Base-by-base conservation (phyloP, 1,140 invertebrate genomes). In the Venustaconcha ellipsiformis region DNA sequence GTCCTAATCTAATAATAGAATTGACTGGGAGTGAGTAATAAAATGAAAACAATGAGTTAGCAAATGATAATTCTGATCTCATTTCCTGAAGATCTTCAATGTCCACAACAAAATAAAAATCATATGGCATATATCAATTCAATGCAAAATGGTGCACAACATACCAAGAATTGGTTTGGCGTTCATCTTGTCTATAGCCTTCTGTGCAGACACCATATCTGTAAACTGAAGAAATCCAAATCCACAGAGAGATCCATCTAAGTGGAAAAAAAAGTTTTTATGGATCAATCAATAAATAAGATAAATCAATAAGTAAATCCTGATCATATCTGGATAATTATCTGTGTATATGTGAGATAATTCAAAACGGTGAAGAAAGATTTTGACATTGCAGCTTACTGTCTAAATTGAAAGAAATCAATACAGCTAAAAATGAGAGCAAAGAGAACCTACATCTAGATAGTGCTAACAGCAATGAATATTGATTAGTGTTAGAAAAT, bases 231-330 rank as follows among this genome's bases (percentile, higher is more conserved):
- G 84, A 84, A 89, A 90, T 62, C 83, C 88, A 79, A 84, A 89
- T 18, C 87, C 87, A 94, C 94, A n/a, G 13, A 94, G 89, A 87
- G 94, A 95, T 30, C 95, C 95, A 92, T 96, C 94, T 48, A 92
- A 11, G 82, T 78, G 56, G 12, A n/a, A 15, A 55, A 14, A 8
- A 37, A 6, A 30, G 65, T 23, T 37, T 8, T 23, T 23, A 20
- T 14, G 26, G 18, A 37, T 37, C 4, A 37, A 5, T 37, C 37
- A 37, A 37, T 37, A 8, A 18, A 62, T 8, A 62, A 30, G 11
- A 48, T 11, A 11, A 18, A 13, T n/a, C 6, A 23, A 15, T n/a
- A 62, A 12, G 59, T 23, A 62, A 62, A n/a, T 12, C 23, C 5
- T 62, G 5, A 62, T 62, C 0, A 62, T 62, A 23, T 18, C 18